These are phyloP conservation scores for Torymus auratus DNA, from an alignment of 2,888 invertebrate species.

Conservation along the genomic window DNA sequence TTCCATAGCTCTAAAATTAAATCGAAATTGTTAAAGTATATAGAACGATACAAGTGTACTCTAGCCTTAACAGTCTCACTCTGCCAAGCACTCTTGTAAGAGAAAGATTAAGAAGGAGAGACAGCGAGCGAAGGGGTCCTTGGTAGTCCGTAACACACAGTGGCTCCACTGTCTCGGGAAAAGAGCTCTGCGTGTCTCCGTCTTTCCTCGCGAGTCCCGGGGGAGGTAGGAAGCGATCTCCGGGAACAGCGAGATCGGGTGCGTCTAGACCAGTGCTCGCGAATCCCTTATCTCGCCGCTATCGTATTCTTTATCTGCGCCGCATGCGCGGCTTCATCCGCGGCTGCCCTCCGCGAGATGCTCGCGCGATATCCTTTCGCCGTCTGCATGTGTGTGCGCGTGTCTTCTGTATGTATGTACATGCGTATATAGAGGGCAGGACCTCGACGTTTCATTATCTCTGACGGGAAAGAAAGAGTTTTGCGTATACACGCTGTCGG, in stretches of 20 bases:
- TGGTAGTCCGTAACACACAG: constrained; percentile 43
- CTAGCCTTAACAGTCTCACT: too few species aligned
- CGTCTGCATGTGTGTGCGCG: background rate
- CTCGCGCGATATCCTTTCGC: constrained; percentile 25
- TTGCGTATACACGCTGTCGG: constrained; percentile 41
- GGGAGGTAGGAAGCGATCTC: constrained; percentile 45
- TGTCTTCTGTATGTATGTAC: background rate
- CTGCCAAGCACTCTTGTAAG: background rate
- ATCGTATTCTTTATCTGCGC: constrained; percentile 52
- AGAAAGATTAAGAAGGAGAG: background rate
- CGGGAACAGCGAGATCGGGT: constrained; percentile 20
- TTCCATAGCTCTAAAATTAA: too few species aligned
- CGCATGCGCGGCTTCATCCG: constrained; percentile 51
- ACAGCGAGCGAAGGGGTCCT: background rate
- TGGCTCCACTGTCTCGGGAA: constrained; percentile 39
- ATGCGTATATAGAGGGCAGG: background rate
- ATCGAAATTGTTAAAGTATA: too few species aligned
- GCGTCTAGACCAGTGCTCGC: constrained; percentile 42
- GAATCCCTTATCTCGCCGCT: constrained; percentile 47
- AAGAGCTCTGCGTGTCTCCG: background rate
- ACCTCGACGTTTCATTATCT: constrained; percentile 22
- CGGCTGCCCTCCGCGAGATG: constrained; percentile 26
- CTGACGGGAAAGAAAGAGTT: constrained; percentile 35
- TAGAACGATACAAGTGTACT: too few species aligned
- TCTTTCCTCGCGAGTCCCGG: constrained; percentile 22